Evolutionary conservation across 2,888 invertebrate species (phyloP).

Genomic region (Thalpophila matura): DNA sequence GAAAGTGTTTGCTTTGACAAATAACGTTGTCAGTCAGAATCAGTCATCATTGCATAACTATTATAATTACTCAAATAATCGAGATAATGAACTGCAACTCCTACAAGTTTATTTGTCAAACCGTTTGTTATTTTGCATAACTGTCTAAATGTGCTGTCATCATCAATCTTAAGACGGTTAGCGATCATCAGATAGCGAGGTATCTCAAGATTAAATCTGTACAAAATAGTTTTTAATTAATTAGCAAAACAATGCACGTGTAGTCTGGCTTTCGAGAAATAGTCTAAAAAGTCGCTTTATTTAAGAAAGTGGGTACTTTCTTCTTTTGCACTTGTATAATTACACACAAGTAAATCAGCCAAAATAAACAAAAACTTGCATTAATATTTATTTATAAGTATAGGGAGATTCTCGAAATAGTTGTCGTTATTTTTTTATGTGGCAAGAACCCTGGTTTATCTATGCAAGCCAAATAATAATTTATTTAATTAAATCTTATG

Average conservation of each 20-base stretch:
- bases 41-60: background rate
- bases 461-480: no score
- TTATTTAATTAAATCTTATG: no score
- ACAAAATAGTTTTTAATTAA: conserved; percentile 30
- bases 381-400: no score
- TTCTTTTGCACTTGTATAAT: background rate
- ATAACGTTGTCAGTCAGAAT: background rate
- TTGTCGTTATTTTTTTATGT: no score
- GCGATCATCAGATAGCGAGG: conserved; percentile 20
- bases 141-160: conserved; percentile 23
- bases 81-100: conserved; percentile 13
- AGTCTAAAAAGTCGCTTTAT: conserved; percentile 2
- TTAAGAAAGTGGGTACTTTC: conserved; percentile 7
- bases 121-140: conserved; percentile 36
- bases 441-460: no score
- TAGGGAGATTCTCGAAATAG: no score
- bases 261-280: conserved; percentile 17
- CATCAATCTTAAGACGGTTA: conserved; percentile 41
- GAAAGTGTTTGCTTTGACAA: background rate
- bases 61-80: conserved; percentile 1
- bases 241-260: conserved; percentile 17
- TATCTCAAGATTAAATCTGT: conserved; percentile 22
- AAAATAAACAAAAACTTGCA: no score
- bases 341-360: background rate
- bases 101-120: conserved; percentile 20